These are phyloP conservation scores for Opisthocomus hoazin DNA, from an alignment of 2,113 vertebrate species.

Conservation along the genomic window DNA sequence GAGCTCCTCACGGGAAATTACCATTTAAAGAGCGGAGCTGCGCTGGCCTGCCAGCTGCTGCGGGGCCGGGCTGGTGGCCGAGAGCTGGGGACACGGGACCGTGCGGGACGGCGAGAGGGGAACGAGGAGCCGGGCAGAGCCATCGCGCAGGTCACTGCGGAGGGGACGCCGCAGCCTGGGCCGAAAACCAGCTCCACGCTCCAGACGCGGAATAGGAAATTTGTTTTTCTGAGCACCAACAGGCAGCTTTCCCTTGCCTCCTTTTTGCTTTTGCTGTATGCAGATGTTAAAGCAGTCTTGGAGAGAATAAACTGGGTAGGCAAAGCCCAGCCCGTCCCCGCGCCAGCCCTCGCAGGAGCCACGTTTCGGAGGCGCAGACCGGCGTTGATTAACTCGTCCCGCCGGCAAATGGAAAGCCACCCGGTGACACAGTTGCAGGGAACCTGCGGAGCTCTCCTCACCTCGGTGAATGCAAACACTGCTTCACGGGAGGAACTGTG, in stretches of 20 bases:
- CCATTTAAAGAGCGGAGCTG: background rate
- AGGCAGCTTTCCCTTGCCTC: background rate
- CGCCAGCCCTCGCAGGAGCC: background rate
- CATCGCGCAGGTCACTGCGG: rapidly evolving
- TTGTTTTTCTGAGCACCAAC: background rate
- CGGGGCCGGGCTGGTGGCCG: background rate
- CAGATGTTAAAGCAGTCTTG: background rate
- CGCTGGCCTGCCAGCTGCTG: background rate
- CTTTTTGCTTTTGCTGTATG: background rate
- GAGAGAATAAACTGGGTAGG: background rate
- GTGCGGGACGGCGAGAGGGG: background rate
- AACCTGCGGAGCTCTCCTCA: background rate
- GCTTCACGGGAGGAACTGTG: background rate
- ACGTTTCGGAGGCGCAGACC: rapidly evolving
- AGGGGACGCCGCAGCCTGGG: background rate
- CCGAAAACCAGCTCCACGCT: rapidly evolving
- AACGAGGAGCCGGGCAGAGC: background rate
- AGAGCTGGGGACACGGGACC: background rate
- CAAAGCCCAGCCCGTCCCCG: background rate
- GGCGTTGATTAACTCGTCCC: background rate
- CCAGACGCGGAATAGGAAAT: rapidly evolving
- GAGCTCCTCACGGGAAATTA: background rate
- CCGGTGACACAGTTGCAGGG: rapidly evolving
- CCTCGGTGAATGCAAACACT: background rate
- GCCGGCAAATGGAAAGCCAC: background rate